These are phyloP conservation scores for Leucopternis melanops DNA, from an alignment of 2,113 vertebrate genomes.

Conservation along the genomic window DNA sequence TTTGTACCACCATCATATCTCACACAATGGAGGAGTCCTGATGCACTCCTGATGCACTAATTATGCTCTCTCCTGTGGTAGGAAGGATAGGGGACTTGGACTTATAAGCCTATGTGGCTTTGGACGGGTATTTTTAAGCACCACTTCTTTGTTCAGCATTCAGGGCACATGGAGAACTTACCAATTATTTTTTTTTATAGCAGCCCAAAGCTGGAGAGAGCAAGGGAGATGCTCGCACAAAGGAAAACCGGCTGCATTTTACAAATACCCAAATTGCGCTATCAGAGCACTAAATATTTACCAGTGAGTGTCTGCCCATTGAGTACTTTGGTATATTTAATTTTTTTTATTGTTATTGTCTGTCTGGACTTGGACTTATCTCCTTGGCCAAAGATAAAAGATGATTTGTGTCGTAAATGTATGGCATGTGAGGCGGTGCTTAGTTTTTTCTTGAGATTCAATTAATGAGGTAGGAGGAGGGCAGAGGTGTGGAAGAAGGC, in stretches of 20 bases:
- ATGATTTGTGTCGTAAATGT: neutral
- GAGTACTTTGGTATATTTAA: constrained; percentile 39
- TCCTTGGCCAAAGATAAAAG: constrained; percentile 29
- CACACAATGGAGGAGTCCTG: neutral
- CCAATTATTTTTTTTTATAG: neutral
- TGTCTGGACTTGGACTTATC: constrained; percentile 30
- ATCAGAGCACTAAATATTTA: constrained; percentile 54
- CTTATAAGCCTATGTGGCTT: neutral
- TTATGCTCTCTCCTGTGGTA: neutral
- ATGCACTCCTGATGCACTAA: neutral
- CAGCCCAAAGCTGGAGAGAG: neutral
- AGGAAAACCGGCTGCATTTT: constrained; percentile 13
- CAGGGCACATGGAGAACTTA: neutral
- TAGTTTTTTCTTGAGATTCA: neutral
- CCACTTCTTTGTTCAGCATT: neutral
- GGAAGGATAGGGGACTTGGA: neutral
- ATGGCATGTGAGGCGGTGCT: neutral
- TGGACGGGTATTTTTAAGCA: neutral
- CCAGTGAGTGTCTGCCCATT: neutral
- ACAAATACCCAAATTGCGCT: neutral
- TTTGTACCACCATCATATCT: neutral
- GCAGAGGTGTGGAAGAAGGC: neutral
- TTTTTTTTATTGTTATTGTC: constrained; percentile 39
- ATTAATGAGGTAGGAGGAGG: neutral
- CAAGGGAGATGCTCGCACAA: neutral